Base-by-base conservation (phyloP, 2,888 invertebrate genomes). In the Microctonus aethiopoides region DNA sequence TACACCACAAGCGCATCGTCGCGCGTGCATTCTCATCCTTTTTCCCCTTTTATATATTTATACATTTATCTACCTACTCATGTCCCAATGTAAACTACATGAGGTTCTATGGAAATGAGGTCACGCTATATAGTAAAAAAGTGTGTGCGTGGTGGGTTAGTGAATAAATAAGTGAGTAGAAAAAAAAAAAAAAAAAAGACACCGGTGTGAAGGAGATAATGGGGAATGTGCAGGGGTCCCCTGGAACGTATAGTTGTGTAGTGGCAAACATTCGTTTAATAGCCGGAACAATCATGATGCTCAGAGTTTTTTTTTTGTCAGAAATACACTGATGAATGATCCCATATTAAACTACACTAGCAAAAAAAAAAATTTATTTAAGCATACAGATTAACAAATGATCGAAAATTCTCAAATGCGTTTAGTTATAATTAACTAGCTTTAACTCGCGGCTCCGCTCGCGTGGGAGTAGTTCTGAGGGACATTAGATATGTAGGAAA, bases 51-150 rank as follows among this genome's bases (percentile, higher is more conserved):
- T 39, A 5, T 16, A 61, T 59, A 11, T 11, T 22, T 24, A n/a
- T 22, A 39, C 61, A 24, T 61, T 4, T 39, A 39, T n/a, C 7
- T 16, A 16, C 16, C 16, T 16, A 46, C 46, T 46, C 20, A 16
- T 46, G 46, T 46, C 16, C 20, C 46, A 20, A 46, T 46, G 20
- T 46, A 16, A 46, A 16, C 76, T 74, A 75, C 67, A 41, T 67
- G 71, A 72, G 76, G 75, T 74, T 72, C 65, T 79, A 81, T 83
- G 80, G 79, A 81, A 84, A 83, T 80, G 75, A 80, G 82, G 77
- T 79, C 74, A 79, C 80, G 64, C 60, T 41, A 70, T 9, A 46
- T 9, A 46, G n/a, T 41, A 41, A 3, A 46, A 46, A 46, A 46
- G n/a, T n/a, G 67, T 34, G 24, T 51, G 57, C 54, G 66, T 29